phyloP scores from a whole-genome alignment of 2,113 vertebrate genomes.

The Irena cyanogastra region DNA sequence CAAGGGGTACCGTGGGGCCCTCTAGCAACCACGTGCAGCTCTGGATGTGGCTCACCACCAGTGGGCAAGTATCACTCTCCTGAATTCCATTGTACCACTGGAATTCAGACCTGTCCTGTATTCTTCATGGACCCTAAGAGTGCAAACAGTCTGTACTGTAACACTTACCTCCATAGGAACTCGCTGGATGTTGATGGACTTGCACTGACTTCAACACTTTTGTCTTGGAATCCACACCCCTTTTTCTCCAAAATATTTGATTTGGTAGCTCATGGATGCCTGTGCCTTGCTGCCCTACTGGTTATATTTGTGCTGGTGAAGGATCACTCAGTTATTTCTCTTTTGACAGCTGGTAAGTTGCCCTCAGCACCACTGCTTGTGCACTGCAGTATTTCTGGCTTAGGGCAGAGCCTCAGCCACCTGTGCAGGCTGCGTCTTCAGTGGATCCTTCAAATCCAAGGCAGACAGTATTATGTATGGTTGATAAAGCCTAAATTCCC shows the following conservation, averaged over 20 bases:
- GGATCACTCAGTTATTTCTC: not conserved
- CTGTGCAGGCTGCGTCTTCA: not conserved
- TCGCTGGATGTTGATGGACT: not conserved
- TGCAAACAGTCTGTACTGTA: not conserved
- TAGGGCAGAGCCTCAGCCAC: not conserved
- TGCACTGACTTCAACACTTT: not conserved
- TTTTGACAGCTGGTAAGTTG: not conserved
- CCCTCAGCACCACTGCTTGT: not conserved
- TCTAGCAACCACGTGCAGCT: not conserved
- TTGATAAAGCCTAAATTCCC: not conserved
- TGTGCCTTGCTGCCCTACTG: not conserved
- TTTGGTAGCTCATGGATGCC: not conserved
- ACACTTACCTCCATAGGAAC: not conserved
- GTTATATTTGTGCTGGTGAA: not conserved
- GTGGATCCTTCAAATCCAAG: not conserved
- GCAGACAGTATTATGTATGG: not conserved
- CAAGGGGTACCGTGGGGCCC: rapidly evolving
- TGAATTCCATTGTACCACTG: rapidly evolving
- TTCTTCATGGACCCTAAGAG: not conserved
- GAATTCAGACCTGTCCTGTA: not conserved
- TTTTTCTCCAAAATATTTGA: not conserved
- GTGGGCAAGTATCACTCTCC: not conserved
- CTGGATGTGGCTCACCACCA: not conserved
- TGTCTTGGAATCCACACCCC: rapidly evolving
- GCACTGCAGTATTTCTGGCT: not conserved